Base-by-base conservation (phyloP, 1,140 invertebrate species). In the Drosophila sturtevanti region DNA sequence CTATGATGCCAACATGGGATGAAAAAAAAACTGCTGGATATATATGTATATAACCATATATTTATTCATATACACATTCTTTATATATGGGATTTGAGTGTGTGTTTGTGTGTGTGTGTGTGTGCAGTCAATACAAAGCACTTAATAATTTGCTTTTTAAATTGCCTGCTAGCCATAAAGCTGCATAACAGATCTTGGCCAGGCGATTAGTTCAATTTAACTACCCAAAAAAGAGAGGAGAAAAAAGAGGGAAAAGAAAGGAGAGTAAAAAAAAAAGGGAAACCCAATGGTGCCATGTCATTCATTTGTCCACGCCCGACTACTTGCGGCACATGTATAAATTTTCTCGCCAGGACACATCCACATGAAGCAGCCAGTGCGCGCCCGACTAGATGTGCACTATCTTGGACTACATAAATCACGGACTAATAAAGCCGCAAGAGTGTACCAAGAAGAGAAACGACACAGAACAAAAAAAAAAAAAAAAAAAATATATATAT, bases 331-430 rank as follows among this genome's bases (percentile, higher is more conserved):
- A 27, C 82, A 82, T 87, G 66, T 87, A 87, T 87, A 87, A 87
- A 87, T 87, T 87, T 31, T 81, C 68, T 51, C 34, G 79, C 82
- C 76, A 76, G 70, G 78, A 86, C 81, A 86, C 81, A 73, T 73
- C 48, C 78, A 71, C 67, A 81, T 61, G 59, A 74, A 66, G 61
- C n/a, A 63, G 44, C 66, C 41, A 22, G 73, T 58, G 48, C 56
- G 24, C 79, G n/a, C 58, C 59, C 59, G 71, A 73, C 73, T 72
- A 54, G 71, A 74, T 77, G 74, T 72, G 72, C 71, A 81, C 85
- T 89, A 89, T 89, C 84, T 89, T 73, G 79, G 80, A 89, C 84
- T 89, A 84, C 84, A 89, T 89, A 89, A 89, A 89, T 89, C 84
- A 89, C 84, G 70, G 84, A 89, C 84, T 89, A 89, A 89, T 89